phyloP scores from a whole-genome alignment of 2,113 vertebrate genomes.

The Pseudorectes ferrugineus region DNA sequence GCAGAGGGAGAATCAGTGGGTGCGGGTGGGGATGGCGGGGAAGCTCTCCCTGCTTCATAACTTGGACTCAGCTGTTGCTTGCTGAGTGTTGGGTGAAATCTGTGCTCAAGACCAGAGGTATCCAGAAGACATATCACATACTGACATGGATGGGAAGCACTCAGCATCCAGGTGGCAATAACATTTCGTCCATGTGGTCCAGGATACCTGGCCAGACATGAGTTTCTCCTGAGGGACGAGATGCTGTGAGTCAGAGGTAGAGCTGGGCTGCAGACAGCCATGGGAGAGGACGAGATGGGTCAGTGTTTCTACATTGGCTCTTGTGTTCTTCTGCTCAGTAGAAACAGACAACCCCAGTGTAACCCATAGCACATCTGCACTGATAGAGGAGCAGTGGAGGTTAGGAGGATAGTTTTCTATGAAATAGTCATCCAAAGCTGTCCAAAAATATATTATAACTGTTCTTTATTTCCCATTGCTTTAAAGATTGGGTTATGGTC shows the following conservation, averaged over 20 bases:
- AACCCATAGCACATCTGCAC: not conserved
- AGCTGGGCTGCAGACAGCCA: not conserved
- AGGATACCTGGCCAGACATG: not conserved
- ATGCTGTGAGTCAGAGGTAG: not conserved
- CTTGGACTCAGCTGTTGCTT: not conserved
- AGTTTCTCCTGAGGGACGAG: not conserved
- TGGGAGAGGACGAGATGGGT: not conserved
- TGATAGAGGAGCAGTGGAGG: not conserved
- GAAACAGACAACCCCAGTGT: not conserved
- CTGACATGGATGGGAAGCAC: not conserved
- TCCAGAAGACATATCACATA: not conserved
- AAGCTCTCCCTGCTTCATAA: not conserved
- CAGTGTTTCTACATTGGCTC: not conserved
- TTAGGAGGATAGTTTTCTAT: not conserved
- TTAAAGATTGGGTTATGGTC: conserved; percentile 53
- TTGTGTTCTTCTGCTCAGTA: not conserved
- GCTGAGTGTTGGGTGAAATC: not conserved
- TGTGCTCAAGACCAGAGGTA: not conserved
- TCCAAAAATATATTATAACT: conserved; percentile 1
- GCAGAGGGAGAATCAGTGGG: not conserved
- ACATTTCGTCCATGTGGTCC: rapidly evolving
- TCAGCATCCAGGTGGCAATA: not conserved
- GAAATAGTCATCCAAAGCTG: not conserved
- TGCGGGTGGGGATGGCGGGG: rapidly evolving
- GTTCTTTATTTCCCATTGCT: conserved; percentile 51